Percentiles rank a stretch among this genome's conserved stretches.
Conservation (phyloP, 2,888 invertebrate genomes). For the Panzeria rudis region DNA sequence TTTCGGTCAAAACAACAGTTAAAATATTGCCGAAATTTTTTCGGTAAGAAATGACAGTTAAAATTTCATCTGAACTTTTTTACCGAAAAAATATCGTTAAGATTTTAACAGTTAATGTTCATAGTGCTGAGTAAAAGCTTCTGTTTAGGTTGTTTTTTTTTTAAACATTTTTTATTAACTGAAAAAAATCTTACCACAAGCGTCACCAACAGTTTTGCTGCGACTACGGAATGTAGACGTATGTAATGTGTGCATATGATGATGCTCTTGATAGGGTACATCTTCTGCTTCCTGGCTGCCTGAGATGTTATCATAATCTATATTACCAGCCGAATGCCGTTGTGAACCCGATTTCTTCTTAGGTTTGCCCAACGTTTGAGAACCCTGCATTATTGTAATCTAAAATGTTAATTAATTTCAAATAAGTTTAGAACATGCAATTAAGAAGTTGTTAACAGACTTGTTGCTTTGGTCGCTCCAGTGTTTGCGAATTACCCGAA, state of each 20-base stretch:
- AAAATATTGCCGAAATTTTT: too few species aligned
- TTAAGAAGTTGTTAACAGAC: slow-evolving; percentile 78
- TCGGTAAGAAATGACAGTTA: too few species aligned
- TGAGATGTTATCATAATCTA: slow-evolving; percentile 92
- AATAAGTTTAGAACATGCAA: slow-evolving; percentile 19
- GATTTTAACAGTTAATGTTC: too few species aligned
- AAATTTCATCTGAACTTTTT: too few species aligned
- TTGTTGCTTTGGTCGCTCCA: slow-evolving; percentile 88
- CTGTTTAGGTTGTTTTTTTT: not conserved
- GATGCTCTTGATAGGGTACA: slow-evolving; percentile 82
- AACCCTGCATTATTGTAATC: slow-evolving; percentile 89
- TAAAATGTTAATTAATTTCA: slow-evolving; percentile 74
- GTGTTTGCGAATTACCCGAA: slow-evolving; percentile 85
- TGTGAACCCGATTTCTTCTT: slow-evolving; percentile 91
- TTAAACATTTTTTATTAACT: not conserved
- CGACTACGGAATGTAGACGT: slow-evolving; percentile 88
- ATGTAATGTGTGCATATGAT: slow-evolving; percentile 78
- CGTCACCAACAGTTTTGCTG: slow-evolving; percentile 96
- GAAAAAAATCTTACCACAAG: slow-evolving; percentile 86
- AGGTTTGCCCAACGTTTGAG: slow-evolving; percentile 92
- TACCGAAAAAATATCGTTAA: too few species aligned
- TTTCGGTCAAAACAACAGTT: too few species aligned
- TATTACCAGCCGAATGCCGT: slow-evolving; percentile 92
- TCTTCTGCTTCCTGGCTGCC: slow-evolving; percentile 90
- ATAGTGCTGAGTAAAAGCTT: too few species aligned